Conservation (phyloP, 2,113 vertebrate genomes). For the Malurus cyaneus region DNA sequence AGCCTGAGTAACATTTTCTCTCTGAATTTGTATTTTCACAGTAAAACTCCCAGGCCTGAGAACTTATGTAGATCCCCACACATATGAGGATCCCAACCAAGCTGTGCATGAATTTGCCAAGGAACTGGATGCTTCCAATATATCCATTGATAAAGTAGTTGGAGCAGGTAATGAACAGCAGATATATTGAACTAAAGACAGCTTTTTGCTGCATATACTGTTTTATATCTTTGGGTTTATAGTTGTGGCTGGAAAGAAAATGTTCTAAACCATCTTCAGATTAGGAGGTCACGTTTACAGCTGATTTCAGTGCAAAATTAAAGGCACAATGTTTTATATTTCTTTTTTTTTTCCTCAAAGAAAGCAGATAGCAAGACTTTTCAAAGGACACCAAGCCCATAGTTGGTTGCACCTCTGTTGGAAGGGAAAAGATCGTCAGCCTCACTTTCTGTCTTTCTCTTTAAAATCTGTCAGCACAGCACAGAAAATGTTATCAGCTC, state of each 20-base stretch:
- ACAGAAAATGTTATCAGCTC: background rate
- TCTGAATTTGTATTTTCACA: constrained; percentile 60
- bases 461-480: background rate
- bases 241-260: background rate
- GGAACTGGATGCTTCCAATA: constrained; percentile 91
- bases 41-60: constrained; percentile 93
- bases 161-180: constrained; percentile 84
- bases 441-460: background rate
- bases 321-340: background rate
- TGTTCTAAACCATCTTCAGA: background rate
- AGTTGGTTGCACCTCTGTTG: background rate
- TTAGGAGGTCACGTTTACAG: background rate
- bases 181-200: background rate
- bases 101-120: constrained; percentile 96
- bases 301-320: background rate
- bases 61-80: constrained; percentile 95
- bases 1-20: constrained; percentile 2
- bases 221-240: background rate
- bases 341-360: background rate
- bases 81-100: constrained; percentile 95
- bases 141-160: constrained; percentile 96
- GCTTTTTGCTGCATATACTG: background rate
- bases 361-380: background rate
- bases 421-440: background rate
- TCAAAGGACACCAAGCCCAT: background rate